phyloP scores from a whole-genome alignment of 1,140 invertebrate genomes.

The Teleogryllus occipitalis region DNA sequence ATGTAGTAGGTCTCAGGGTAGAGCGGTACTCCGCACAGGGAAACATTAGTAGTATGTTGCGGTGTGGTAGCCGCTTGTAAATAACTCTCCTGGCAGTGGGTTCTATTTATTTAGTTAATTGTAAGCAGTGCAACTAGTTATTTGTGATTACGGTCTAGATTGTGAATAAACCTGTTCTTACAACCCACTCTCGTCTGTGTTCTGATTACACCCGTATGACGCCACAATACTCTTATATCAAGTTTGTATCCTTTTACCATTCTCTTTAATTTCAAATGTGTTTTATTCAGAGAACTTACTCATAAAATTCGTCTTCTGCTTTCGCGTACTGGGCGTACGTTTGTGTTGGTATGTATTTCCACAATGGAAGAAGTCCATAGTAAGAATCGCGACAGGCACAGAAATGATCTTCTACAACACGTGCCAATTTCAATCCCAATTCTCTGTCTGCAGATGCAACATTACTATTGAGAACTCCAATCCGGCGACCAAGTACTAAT shows the following conservation, averaged over 20 bases:
- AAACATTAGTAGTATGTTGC: too few relatives aligned
- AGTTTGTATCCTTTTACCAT: not conserved
- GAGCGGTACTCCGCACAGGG: too few relatives aligned
- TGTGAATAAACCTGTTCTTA: too few relatives aligned
- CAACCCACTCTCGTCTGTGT: too few relatives aligned
- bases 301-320: constrained; percentile 72
- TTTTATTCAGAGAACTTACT: constrained; percentile 34
- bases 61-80: too few relatives aligned
- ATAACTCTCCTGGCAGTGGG: too few relatives aligned
- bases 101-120: too few relatives aligned
- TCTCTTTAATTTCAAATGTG: too few relatives aligned
- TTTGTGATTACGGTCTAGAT: too few relatives aligned
- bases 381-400: constrained; percentile 66
- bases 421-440: constrained; percentile 45
- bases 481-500: constrained; percentile 63
- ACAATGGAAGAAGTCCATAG: constrained; percentile 65
- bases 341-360: constrained; percentile 68
- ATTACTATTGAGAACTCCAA: constrained; percentile 62
- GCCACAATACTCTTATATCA: not conserved
- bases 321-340: constrained; percentile 61
- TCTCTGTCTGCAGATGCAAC: constrained; percentile 28
- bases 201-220: too few relatives aligned
- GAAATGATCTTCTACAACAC: constrained; percentile 65
- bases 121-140: too few relatives aligned
- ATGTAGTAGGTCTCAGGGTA: too few relatives aligned